Evolutionary conservation across 2,797 vertebrate species (phyloP).

Genomic region (Choloepus didactylus): DNA sequence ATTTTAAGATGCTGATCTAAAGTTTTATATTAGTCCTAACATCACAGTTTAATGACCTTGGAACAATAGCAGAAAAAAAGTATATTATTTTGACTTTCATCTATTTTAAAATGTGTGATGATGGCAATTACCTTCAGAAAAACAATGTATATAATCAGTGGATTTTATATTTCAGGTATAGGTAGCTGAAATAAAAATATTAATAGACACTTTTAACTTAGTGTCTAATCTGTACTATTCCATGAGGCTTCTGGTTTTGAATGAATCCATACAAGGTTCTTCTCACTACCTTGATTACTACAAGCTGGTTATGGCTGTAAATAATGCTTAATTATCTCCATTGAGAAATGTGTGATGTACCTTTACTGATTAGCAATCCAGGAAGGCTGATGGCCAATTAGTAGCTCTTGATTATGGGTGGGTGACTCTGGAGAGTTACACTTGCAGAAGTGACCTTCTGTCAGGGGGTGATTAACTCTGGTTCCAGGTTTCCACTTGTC

Average conservation of each 20-base stretch:
- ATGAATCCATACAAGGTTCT: not conserved
- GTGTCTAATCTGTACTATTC: not conserved
- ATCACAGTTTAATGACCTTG: not conserved
- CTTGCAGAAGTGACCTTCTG: too few relatives aligned
- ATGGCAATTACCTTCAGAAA: conserved; percentile 12
- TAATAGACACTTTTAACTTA: not conserved
- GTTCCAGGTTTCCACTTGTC: not conserved
- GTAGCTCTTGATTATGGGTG: not conserved
- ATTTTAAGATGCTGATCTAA: conserved; percentile 10
- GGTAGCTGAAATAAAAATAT: not conserved
- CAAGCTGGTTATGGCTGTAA: not conserved
- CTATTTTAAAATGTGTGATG: conserved; percentile 43
- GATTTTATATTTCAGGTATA: not conserved
- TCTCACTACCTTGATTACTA: conserved; percentile 44
- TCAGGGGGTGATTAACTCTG: not conserved
- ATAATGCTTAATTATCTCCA: conserved; percentile 37
- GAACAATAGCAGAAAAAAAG: not conserved
- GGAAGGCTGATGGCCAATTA: not conserved
- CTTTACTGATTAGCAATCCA: conserved; percentile 46
- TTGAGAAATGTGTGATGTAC: not conserved
- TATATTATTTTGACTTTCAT: not conserved
- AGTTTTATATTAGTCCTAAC: not conserved
- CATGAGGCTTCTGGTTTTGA: conserved; percentile 2
- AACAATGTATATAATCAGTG: not conserved
- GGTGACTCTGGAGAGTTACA: not conserved